Percentiles rank a stretch among this genome's conserved stretches.
These are phyloP conservation scores for Ophion slaviceki DNA, from an alignment of 2,888 invertebrate species.

Conservation along the genomic window DNA sequence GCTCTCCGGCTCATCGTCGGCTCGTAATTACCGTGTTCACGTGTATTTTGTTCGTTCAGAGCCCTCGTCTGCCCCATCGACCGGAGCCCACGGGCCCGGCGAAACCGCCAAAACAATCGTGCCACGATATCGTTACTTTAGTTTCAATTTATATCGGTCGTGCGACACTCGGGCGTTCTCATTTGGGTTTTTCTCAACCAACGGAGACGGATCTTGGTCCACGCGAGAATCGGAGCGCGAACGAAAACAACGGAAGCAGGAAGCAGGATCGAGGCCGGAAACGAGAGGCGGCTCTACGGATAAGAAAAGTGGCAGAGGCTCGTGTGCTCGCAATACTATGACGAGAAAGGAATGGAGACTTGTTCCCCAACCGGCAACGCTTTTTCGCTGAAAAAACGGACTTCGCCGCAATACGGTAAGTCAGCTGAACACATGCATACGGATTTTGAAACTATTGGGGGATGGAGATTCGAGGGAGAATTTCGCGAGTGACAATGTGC, in stretches of 20 bases:
- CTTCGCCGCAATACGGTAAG: conserved; percentile 78
- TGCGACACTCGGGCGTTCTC: conserved; percentile 22
- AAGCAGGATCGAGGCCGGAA: conserved; percentile 13
- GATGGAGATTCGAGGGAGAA: background rate
- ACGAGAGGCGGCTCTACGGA: conserved; percentile 26
- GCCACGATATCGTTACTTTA: conserved; percentile 37
- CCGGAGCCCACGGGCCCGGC: background rate
- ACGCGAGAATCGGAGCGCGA: conserved; percentile 18
- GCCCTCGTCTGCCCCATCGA: background rate
- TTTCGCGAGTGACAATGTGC: conserved; percentile 23
- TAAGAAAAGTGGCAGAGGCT: conserved; percentile 31
- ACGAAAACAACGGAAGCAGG: conserved; percentile 24
- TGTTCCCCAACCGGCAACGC: conserved; percentile 74
- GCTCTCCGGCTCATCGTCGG: conserved; percentile 43
- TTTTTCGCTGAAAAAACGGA: conserved; percentile 74
- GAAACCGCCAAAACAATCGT: conserved; percentile 22
- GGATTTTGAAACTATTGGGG: conserved; percentile 12
- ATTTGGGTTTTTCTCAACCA: conserved; percentile 14
- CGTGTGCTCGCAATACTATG: conserved; percentile 70
- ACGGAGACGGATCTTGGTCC: conserved; percentile 6
- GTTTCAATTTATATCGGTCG: background rate
- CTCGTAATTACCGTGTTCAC: conserved; percentile 48
- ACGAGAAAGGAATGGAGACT: conserved; percentile 75
- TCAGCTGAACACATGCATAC: conserved; percentile 55
- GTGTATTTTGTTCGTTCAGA: conserved; percentile 25